These are phyloP conservation scores for Mesaphorura yosii DNA, from an alignment of 1,140 invertebrate genomes.

Conservation along the genomic window DNA sequence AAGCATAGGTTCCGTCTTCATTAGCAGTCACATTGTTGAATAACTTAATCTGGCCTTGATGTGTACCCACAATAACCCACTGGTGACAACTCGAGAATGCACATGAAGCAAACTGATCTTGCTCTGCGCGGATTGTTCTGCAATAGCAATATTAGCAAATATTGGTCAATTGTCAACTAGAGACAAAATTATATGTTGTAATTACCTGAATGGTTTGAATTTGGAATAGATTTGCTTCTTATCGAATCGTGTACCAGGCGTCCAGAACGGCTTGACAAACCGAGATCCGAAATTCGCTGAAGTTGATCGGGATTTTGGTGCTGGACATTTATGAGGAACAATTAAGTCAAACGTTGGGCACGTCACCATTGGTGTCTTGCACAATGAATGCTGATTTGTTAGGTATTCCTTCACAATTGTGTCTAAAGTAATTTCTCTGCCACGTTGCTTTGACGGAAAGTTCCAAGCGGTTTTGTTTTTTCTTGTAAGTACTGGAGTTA, in stretches of 20 bases:
- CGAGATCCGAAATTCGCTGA: slow-evolving; percentile 34
- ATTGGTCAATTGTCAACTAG: slow-evolving; percentile 10
- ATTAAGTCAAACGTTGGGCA: slow-evolving; percentile 83
- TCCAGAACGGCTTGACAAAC: background rate
- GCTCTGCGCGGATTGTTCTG: slow-evolving; percentile 9
- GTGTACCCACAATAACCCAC: slow-evolving; percentile 70
- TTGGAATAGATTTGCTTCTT: slow-evolving; percentile 36
- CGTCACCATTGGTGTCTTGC: slow-evolving; percentile 82
- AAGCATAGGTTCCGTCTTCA: slow-evolving; percentile 63
- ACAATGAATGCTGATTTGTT: slow-evolving; percentile 86
- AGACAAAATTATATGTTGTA: background rate
- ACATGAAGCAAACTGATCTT: slow-evolving; percentile 30
- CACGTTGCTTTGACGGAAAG: too few relatives aligned
- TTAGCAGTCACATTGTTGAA: slow-evolving; percentile 68
- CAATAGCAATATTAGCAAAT: background rate
- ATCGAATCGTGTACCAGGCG: slow-evolving; percentile 28
- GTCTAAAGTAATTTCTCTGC: slow-evolving; percentile 62
- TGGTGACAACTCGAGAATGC: slow-evolving; percentile 51
- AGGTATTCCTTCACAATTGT: slow-evolving; percentile 92
- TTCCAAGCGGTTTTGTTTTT: background rate
- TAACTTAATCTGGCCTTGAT: slow-evolving; percentile 72
- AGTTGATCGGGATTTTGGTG: slow-evolving; percentile 45
- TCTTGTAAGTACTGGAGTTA: background rate
- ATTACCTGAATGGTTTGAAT: slow-evolving; percentile 26
- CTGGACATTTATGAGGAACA: slow-evolving; percentile 74